Evolutionary conservation across 2,888 invertebrate species (phyloP), one percentile per base, ranked within the genome.

Genomic region (Parnassius smintheus): DNA sequence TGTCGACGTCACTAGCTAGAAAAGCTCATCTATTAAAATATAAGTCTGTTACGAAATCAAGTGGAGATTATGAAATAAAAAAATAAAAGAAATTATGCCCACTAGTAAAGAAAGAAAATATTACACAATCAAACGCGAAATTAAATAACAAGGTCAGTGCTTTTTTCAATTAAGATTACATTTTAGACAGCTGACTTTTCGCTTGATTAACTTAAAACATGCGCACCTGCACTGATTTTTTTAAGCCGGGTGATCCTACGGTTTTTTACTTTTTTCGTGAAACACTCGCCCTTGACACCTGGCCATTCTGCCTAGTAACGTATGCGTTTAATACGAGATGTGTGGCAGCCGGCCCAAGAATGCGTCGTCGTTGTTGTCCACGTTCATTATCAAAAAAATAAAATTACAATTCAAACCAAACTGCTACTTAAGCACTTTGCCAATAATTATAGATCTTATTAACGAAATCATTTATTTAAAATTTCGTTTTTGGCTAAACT

Each of bases 221-320:
- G 66, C 72, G 72, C 90, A 90, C 88, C 90, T 91, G 90, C 89
- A 86, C 77, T 78, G 91, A 90, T 90, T 90, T 89, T 88, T 88
- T 87, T 58, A 58, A 85, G 80, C 74, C 78, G 76, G 79, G 78
- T 76, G 78, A 83, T 84, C 81, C 80, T 80, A 67, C 74, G 68
- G 74, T 81, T 85, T 85, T 83, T 78, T 77, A 74, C 55, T 76
- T 82, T 83, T 85, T 81, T 80, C 75, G 77, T 77, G 70, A 82
- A 82, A 81, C 76, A 75, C 70, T 75, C 73, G 75, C 63, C 72
- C 72, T 67, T 81, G 85, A 81, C 90, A 91, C 88, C 90, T 89
- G 90, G 87, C 81, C 72, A 78, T 82, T 77, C 77, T 69, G 81
- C 77, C 83, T 82, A 84, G 81, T 74, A 65, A 70, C 65, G 56